Evolutionary conservation across 2,888 invertebrate species (phyloP), one percentile per base, ranked within the genome.

Genomic region (Ectemnius cavifrons): DNA sequence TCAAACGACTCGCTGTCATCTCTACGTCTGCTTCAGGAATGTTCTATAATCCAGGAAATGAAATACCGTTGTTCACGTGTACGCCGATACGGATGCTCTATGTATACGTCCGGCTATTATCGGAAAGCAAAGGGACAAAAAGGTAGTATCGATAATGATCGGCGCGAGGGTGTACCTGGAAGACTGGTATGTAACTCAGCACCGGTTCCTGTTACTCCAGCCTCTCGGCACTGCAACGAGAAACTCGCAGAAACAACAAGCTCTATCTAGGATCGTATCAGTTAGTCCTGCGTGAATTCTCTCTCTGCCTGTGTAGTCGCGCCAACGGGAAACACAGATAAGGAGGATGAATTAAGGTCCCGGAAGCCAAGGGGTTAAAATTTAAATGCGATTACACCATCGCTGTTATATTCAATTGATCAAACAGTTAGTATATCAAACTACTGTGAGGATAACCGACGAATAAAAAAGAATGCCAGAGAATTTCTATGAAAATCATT

Each of bases 291-390:
- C 28, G 8, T 49, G 2, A 56, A 58, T 37, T 14, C 16, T 37
- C 60, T 23, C 23, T 20, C 23, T 23, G n/a, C n/a, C n/a, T n/a
- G n/a, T 2, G 59, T 71, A 77, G 73, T 73, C 68, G 73, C 37
- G 67, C 57, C 68, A 23, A n/a, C 60, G 57, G 28, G 66, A 62
- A 52, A 52, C 74, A 69, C 59, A 69, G 81, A 81, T 79, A 79
- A 81, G 74, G 74, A 79, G 71, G 78, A 78, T 74, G 81, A 81
- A 79, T 81, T 79, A 81, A 69, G 68, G 67, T 37, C 18, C 46
- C 27, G 47, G 18, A 67, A 27, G 67, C 65, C 69, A 57, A 18
- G 16, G 18, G 56, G 6, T 49, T 67, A 60, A n/a, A 74, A 67
- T 67, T 68, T 64, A 70, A 74, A 70, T 61, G 65, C 64, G 57